Evolutionary conservation across 2,113 vertebrate genomes (phyloP).

Genomic region (Gallinago undulata): DNA sequence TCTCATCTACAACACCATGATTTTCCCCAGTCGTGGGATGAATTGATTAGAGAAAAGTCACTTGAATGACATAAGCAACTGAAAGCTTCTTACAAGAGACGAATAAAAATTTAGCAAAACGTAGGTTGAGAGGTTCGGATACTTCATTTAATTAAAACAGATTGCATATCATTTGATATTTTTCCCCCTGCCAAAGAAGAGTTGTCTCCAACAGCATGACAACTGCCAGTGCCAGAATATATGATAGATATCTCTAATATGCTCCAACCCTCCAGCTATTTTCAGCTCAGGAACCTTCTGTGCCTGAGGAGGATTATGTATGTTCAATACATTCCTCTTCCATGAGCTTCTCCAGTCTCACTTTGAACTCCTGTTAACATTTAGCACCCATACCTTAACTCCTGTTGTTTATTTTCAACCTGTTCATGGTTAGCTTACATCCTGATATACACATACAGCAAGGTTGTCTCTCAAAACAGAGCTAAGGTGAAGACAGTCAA

Average conservation of each 20-base stretch:
- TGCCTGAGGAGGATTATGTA: neutral
- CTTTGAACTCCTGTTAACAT: neutral
- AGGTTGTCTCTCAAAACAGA: neutral
- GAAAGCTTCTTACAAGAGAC: neutral
- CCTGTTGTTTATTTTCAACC: neutral
- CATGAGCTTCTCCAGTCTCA: neutral
- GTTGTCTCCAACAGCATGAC: slow-evolving; percentile 30
- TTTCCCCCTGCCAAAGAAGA: slow-evolving; percentile 13
- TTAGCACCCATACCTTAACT: neutral
- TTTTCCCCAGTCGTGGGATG: neutral
- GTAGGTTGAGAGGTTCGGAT: neutral
- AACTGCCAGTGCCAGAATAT: slow-evolving; percentile 25
- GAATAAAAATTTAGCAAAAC: neutral
- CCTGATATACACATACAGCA: neutral
- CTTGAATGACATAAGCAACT: neutral
- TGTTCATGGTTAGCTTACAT: neutral
- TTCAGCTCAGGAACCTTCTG: slow-evolving; percentile 20
- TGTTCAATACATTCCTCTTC: neutral
- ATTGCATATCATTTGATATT: slow-evolving; percentile 35
- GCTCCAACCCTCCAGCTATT: slow-evolving; percentile 23
- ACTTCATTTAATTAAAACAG: slow-evolving; percentile 53
- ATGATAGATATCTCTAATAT: slow-evolving; percentile 32
- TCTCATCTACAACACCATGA: neutral
- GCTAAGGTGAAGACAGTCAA: neutral
- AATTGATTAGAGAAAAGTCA: neutral